Conservation (phyloP, 1,140 invertebrate genomes). For the Megalonaias nervosa region DNA sequence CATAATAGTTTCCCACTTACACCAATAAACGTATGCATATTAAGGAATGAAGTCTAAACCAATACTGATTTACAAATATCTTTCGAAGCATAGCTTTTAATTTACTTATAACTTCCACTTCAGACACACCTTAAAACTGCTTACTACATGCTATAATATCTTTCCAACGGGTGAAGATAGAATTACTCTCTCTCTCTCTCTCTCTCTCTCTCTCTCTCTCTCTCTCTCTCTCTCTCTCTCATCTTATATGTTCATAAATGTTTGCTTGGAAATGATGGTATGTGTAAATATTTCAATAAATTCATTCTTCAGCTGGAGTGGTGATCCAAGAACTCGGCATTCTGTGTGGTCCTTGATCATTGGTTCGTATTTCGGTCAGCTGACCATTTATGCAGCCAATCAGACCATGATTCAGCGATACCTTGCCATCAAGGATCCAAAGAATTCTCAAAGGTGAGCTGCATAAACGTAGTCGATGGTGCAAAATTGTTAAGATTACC, state of each 20-base stretch:
- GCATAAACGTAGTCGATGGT: not conserved
- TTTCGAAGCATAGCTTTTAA: no score
- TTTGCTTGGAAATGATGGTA: no score
- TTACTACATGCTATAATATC: no score
- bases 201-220: not conserved
- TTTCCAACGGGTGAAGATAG: no score
- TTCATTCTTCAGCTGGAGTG: constrained; percentile 39
- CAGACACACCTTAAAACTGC: no score
- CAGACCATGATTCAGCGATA: constrained; percentile 91
- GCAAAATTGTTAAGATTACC: no score
- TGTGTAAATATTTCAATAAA: not conserved
- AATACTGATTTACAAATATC: no score
- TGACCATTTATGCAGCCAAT: constrained; percentile 91
- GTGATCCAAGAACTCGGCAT: constrained; percentile 46
- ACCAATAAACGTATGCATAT: no score
- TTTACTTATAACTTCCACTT: no score
- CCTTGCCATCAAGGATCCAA: constrained; percentile 45
- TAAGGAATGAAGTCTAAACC: no score
- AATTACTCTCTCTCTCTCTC: no score
- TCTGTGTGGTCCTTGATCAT: constrained; percentile 50
- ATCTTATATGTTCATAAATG: not conserved
- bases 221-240: not conserved
- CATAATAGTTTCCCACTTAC: no score
- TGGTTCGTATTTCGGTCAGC: constrained; percentile 89
- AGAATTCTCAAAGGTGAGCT: constrained; percentile 44